Evolutionary conservation across 1,140 invertebrate genomes (phyloP).

Genomic region (Drosophila ananassae): DNA sequence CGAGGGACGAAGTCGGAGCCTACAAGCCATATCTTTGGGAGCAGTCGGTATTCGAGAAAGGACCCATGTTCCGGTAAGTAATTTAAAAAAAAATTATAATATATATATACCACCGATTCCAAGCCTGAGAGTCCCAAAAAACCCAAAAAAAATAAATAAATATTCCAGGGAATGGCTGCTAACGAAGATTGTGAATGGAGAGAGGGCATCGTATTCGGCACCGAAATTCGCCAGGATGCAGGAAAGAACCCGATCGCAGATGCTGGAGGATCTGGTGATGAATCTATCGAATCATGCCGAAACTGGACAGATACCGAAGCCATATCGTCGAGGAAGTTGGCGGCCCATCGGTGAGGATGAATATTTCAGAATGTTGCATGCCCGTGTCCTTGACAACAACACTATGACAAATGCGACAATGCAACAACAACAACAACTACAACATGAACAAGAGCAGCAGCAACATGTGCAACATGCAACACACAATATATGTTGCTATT

Average conservation of each 20-base stretch:
- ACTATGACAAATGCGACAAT: constrained; percentile 25
- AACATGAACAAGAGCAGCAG: constrained; percentile 23
- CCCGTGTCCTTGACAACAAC: constrained; percentile 74
- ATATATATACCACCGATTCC: neutral
- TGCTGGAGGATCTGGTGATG: constrained; percentile 97
- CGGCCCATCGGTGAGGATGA: constrained; percentile 90
- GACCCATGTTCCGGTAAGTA: constrained; percentile 89
- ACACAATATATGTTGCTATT: constrained; percentile 55
- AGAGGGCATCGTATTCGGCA: constrained; percentile 97
- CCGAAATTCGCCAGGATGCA: constrained; percentile 98
- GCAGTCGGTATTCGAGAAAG: constrained; percentile 96
- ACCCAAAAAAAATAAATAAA: neutral
- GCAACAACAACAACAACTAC: constrained; percentile 45
- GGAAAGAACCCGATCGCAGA: constrained; percentile 94
- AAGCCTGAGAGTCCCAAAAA: neutral
- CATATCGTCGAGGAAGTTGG: constrained; percentile 95
- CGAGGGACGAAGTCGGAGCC: constrained; percentile 97
- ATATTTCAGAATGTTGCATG: constrained; percentile 84
- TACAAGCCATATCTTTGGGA: constrained; percentile 98
- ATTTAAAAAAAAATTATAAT: neutral
- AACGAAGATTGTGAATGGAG: constrained; percentile 98
- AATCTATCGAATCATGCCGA: constrained; percentile 97
- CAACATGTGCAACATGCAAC: constrained; percentile 19
- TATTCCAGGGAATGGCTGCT: constrained; percentile 93
- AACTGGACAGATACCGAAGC: constrained; percentile 97